Percentiles rank a stretch among this genome's conserved stretches.
phyloP scores from a whole-genome alignment of 2,888 invertebrate genomes.

The Tricholauxania praeusta region DNA sequence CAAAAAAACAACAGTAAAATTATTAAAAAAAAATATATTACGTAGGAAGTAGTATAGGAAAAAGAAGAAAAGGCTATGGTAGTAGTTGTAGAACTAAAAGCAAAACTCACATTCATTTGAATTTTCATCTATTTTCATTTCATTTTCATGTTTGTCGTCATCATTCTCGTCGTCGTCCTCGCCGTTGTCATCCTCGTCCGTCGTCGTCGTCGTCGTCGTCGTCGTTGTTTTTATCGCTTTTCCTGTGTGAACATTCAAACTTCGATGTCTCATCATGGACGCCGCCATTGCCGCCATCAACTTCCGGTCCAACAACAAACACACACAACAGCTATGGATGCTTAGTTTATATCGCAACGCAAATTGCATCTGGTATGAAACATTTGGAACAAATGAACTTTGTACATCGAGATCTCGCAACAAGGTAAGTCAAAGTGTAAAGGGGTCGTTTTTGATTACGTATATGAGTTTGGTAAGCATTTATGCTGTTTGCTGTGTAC shows the following conservation, averaged over 20 bases:
- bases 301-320: constrained; percentile 25
- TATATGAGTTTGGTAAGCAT: no score
- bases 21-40: background rate
- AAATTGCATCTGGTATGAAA: constrained; percentile 92
- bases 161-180: background rate
- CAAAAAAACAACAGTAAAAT: constrained; percentile 21
- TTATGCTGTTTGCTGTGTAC: no score
- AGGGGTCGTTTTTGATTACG: background rate
- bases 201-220: constrained; percentile 5
- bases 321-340: constrained; percentile 77
- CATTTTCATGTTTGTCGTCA: constrained; percentile 30
- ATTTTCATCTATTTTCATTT: constrained; percentile 37
- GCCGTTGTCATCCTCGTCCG: constrained; percentile 20
- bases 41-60: constrained; percentile 17
- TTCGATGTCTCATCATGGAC: constrained; percentile 31
- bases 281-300: constrained; percentile 30
- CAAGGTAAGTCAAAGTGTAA: constrained; percentile 72
- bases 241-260: constrained; percentile 33
- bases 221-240: constrained; percentile 27
- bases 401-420: constrained; percentile 88
- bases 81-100: constrained; percentile 1
- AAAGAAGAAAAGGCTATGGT: constrained; percentile 32
- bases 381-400: constrained; percentile 87
- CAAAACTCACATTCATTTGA: constrained; percentile 25
- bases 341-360: constrained; percentile 86